phyloP scores from a whole-genome alignment of 2,113 vertebrate genomes.

The Peucedramus taeniatus region DNA sequence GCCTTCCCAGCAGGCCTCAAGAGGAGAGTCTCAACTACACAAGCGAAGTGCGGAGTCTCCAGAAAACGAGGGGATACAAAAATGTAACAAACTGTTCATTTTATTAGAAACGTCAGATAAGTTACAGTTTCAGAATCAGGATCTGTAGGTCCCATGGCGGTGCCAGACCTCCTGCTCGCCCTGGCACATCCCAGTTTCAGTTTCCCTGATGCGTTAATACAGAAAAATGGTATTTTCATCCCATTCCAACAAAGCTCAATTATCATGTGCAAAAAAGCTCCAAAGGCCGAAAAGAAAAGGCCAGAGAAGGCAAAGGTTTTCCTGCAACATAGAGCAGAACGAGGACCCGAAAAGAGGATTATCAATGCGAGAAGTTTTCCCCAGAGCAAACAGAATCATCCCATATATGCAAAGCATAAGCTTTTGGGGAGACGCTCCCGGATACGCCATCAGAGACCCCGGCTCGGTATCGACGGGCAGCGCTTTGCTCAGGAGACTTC shows the following conservation, averaged over 20 bases:
- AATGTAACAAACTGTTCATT: not conserved
- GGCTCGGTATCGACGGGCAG: accelerated
- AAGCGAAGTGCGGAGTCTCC: not conserved
- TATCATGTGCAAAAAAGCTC: not conserved
- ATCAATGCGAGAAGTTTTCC: not conserved
- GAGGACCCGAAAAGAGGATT: not conserved
- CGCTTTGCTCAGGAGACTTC: not conserved
- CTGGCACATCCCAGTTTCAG: not conserved
- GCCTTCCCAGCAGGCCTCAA: not conserved
- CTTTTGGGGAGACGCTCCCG: not conserved
- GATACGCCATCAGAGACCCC: not conserved
- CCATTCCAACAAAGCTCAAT: not conserved
- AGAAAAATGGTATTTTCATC: not conserved
- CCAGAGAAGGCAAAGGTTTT: not conserved
- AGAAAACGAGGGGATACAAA: slow-evolving; percentile 33
- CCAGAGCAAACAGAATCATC: not conserved
- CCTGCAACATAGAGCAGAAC: not conserved
- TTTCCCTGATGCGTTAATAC: not conserved
- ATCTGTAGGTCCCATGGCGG: not conserved
- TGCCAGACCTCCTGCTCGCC: not conserved
- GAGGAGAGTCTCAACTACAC: not conserved
- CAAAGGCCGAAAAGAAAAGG: not conserved
- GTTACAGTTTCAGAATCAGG: not conserved
- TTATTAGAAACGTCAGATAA: slow-evolving; percentile 22
- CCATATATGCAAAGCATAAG: accelerated